A percentile compares a stretch with the other conserved stretches of the same genome.
phyloP scores from a whole-genome alignment of 92 coral and sea anemone genomes.

The Parazoanthus atlanticus region DNA sequence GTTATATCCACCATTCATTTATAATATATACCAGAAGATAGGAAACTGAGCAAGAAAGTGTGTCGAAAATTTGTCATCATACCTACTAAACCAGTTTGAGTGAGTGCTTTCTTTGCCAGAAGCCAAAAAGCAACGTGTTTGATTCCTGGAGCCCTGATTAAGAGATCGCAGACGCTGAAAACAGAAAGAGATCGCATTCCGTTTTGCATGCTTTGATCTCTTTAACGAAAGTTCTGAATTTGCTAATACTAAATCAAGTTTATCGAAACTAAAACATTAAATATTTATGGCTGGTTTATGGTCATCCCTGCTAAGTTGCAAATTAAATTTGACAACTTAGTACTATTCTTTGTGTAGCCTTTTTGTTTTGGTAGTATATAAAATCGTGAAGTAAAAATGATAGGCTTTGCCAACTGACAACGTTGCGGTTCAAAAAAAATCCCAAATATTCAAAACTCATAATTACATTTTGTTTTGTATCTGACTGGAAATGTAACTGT shows the following conservation, averaged over 20 bases:
- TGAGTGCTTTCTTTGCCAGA: not conserved
- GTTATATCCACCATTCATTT: not conserved
- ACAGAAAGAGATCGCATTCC: not conserved
- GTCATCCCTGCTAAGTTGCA: not conserved
- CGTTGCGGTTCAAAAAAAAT: too few relatives aligned
- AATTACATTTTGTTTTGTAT: too few relatives aligned
- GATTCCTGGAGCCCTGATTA: not conserved
- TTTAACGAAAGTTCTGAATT: not conserved
- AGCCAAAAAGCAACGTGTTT: too few relatives aligned
- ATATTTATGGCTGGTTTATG: not conserved
- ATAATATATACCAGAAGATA: not conserved
- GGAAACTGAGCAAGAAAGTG: too few relatives aligned
- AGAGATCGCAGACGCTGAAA: not conserved
- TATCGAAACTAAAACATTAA: not conserved
- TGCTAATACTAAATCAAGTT: not conserved
- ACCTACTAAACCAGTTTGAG: not conserved
- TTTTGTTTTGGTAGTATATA: too few relatives aligned
- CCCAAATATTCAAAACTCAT: too few relatives aligned
- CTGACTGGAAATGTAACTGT: too few relatives aligned
- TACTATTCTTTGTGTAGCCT: too few relatives aligned
- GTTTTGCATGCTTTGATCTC: not conserved
- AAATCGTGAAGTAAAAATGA: too few relatives aligned
- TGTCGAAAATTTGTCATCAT: too few relatives aligned
- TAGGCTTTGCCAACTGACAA: too few relatives aligned
- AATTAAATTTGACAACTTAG: too few relatives aligned